phyloP scores from a whole-genome alignment of 2,113 vertebrate species.

The Bubo bubo region DNA sequence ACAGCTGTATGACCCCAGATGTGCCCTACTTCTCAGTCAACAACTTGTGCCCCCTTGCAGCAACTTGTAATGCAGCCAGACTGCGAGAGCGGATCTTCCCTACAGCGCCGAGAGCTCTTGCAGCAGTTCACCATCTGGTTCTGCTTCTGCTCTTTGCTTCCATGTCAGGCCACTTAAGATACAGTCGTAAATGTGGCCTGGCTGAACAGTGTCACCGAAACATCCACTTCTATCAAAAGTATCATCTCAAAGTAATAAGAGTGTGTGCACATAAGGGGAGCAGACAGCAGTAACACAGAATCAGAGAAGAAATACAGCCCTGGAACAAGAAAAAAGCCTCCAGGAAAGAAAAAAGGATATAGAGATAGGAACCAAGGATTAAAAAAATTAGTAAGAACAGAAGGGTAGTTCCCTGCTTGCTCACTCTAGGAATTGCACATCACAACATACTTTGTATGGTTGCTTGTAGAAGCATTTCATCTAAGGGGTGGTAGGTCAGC shows the following conservation, averaged over 20 bases:
- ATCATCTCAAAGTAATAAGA: not conserved
- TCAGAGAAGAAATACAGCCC: not conserved
- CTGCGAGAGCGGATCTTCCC: not conserved
- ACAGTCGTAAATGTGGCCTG: rapidly evolving
- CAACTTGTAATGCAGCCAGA: not conserved
- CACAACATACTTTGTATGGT: not conserved
- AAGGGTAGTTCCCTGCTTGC: not conserved
- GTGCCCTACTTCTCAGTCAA: not conserved
- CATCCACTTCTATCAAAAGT: not conserved
- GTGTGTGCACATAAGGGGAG: rapidly evolving
- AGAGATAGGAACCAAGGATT: not conserved
- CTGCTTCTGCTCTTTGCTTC: not conserved
- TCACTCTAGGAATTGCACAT: not conserved
- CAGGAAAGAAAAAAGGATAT: not conserved
- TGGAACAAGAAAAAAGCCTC: not conserved
- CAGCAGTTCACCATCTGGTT: not conserved
- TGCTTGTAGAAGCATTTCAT: not conserved
- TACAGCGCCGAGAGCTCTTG: not conserved
- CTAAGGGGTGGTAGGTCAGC: not conserved
- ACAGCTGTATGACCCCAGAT: not conserved
- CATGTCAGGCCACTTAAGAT: not conserved
- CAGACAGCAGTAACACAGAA: not conserved
- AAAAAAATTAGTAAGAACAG: rapidly evolving
- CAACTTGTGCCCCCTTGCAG: not conserved
- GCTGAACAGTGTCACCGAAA: not conserved